Conservation (phyloP, 1,140 invertebrate species). For the Drosophila orena region DNA sequence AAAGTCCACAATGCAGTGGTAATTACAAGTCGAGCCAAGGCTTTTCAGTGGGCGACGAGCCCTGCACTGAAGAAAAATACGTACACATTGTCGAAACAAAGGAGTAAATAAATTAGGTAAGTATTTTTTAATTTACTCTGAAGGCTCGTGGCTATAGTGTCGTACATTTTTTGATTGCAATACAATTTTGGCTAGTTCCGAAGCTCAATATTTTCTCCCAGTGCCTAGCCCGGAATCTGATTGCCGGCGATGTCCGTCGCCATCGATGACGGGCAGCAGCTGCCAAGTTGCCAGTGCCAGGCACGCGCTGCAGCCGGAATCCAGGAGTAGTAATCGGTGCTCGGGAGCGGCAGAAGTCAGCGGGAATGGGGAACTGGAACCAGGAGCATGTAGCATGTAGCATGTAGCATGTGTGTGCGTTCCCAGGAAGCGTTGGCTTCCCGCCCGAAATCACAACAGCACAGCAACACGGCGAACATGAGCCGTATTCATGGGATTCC, state of each 20-base stretch:
- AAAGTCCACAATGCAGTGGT: slow-evolving; percentile 76
- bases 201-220: slow-evolving; percentile 1
- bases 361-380: slow-evolving; percentile 14
- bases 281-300: slow-evolving; percentile 56
- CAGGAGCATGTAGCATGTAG: slow-evolving; percentile 14
- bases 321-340: slow-evolving; percentile 5
- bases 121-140: too few relatives aligned
- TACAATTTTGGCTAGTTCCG: not conserved
- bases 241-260: slow-evolving; percentile 1
- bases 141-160: too few relatives aligned
- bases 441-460: slow-evolving; percentile 64
- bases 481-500: slow-evolving; percentile 15
- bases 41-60: slow-evolving; percentile 19
- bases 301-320: slow-evolving; percentile 40
- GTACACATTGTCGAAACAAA: too few relatives aligned
- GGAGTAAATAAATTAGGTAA: too few relatives aligned
- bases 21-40: slow-evolving; percentile 67
- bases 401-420: slow-evolving; percentile 35
- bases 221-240: slow-evolving; percentile 7
- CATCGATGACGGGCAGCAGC: slow-evolving; percentile 52
- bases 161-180: too few relatives aligned
- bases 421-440: slow-evolving; percentile 26
- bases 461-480: slow-evolving; percentile 16
- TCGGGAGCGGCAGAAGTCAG: not conserved
- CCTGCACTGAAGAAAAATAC: slow-evolving; percentile 3